Percentiles rank a stretch among this genome's conserved stretches.
These are phyloP conservation scores for Numenius arquata DNA, from an alignment of 2,113 vertebrate genomes.

Conservation along the genomic window DNA sequence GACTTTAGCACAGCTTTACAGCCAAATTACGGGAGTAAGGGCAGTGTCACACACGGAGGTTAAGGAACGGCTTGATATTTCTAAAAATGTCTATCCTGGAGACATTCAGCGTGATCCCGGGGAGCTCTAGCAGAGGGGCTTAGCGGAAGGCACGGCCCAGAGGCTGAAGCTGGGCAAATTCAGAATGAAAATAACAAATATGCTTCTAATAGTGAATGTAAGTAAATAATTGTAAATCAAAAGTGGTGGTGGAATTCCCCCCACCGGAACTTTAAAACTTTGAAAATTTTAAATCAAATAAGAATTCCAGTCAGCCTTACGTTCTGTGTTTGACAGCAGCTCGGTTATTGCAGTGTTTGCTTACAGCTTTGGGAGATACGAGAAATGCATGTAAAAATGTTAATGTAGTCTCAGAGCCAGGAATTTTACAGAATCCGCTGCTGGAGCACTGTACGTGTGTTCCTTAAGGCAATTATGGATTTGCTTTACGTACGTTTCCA, in stretches of 20 bases:
- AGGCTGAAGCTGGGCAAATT: not conserved
- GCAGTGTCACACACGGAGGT: accelerated
- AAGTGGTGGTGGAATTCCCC: not conserved
- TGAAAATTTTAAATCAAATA: not conserved
- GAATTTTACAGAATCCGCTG: not conserved
- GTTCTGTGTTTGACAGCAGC: not conserved
- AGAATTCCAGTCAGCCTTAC: not conserved
- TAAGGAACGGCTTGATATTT: not conserved
- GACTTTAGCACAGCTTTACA: not conserved
- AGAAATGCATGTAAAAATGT: not conserved
- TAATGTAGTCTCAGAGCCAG: not conserved
- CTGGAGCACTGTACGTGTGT: accelerated
- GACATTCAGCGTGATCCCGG: not conserved
- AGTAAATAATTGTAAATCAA: not conserved
- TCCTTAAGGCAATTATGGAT: accelerated
- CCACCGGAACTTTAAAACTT: not conserved
- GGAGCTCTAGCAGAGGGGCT: not conserved
- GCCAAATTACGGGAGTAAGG: not conserved
- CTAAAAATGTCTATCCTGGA: not conserved
- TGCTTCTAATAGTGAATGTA: not conserved
- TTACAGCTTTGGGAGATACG: not conserved
- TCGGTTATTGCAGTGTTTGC: not conserved
- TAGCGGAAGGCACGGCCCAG: not conserved
- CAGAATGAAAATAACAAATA: not conserved
- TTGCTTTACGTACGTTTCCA: not conserved